Evolutionary conservation across 2,113 vertebrate species (phyloP), one percentile per base, ranked within the genome.

Genomic region (Ammodytes marinus): DNA sequence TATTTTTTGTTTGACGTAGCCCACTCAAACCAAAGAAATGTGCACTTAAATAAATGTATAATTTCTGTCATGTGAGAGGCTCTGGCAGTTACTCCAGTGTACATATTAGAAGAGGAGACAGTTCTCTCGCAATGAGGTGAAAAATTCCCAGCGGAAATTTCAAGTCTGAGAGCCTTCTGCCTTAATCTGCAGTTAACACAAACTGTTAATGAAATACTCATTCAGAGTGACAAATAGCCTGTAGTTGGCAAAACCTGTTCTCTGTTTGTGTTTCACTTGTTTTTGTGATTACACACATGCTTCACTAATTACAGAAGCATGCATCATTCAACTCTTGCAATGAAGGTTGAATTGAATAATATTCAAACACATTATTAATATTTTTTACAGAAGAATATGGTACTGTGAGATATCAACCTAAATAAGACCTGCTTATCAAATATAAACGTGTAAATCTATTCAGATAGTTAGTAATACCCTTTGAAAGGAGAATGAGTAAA

Each of bases 191-290:
- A 69, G 3, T 45, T 46, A 79, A 82, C 54, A 61, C 58, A 57
- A 79, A 55, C 73, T 67, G 58, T 63, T 77, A 85, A 87, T 86
- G 69, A 89, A 80, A 77, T 47, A 81, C 86, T 90, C 90, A 75
- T 55, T 89, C 86, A 82, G 42, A n/a, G 54, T 47, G 55, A 69
- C 42, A 74, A 83, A 80, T 69, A 27, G 69, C 64, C 49, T 35
- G 9, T 27, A 45, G 67, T 39, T 53, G 49, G 57, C 9, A 60
- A 57, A 78, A 63, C 52, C 11, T 58, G 73, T 19, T 67, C 52
- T 42, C 46, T 54, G 57, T 76, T 73, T 69, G 60, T 85, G 55
- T 77, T 64, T 53, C 5, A 74, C 58, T 72, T 71, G 6, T 69
- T 67, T 77, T 70, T 39, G 59, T 70, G 3, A 72, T 77, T 55